Conservation (phyloP, 2,888 invertebrate genomes). For the Tineola bisselliella region DNA sequence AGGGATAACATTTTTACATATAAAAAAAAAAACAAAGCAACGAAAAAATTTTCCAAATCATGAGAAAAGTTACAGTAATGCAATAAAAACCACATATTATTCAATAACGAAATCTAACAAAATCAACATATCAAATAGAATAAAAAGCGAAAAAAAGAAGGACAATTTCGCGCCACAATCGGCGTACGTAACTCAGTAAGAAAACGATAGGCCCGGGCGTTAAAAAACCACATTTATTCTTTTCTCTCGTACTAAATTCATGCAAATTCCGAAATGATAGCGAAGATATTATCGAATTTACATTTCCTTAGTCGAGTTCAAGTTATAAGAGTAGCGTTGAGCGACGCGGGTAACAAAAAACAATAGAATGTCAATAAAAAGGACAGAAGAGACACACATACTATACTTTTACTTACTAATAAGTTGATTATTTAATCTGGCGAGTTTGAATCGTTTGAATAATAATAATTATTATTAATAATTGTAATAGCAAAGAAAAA, state of each 20-base stretch:
- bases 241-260: background rate
- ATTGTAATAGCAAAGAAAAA: too few species aligned
- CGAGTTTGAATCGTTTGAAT: too few species aligned
- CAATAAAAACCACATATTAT: background rate
- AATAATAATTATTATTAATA: too few species aligned
- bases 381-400: too few species aligned
- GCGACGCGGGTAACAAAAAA: background rate
- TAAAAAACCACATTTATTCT: background rate
- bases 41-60: background rate
- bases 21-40: background rate
- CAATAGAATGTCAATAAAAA: too few species aligned
- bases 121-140: background rate
- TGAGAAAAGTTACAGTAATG: background rate
- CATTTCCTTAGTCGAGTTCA: background rate
- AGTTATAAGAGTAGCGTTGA: background rate
- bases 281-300: slow-evolving; percentile 6
- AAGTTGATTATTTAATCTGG: too few species aligned
- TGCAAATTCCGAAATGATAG: slow-evolving; percentile 7
- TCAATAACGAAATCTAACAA: background rate
- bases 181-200: background rate
- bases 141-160: background rate
- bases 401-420: too few species aligned
- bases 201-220: background rate
- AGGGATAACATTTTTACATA: background rate
- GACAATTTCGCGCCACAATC: background rate